Evolutionary conservation across 2,888 invertebrate genomes (phyloP).

Genomic region (Pimpla rufipes): DNA sequence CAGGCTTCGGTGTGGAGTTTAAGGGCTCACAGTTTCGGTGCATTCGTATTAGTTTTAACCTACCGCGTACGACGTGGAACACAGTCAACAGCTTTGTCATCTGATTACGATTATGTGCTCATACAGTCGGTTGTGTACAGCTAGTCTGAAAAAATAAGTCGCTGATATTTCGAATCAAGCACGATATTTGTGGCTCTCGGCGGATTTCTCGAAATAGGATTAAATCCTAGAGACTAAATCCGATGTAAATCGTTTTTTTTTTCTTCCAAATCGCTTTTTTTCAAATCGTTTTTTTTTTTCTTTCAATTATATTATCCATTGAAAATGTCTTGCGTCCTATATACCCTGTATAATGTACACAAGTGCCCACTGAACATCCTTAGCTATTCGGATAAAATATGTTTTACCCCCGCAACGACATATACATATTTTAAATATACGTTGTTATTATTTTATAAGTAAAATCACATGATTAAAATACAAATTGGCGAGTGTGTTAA

Average conservation of each 20-base stretch:
- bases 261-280: not conserved
- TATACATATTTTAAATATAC: constrained; percentile 35
- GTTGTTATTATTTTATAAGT: constrained; percentile 32
- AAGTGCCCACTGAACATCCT: constrained; percentile 12
- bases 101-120: constrained; percentile 42
- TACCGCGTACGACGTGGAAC: constrained; percentile 6
- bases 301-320: not conserved
- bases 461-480: constrained; percentile 56
- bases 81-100: constrained; percentile 19
- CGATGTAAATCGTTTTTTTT: not conserved
- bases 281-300: not conserved
- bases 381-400: constrained; percentile 25
- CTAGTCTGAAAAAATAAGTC: constrained; percentile 49
- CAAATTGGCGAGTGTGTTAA: constrained; percentile 51
- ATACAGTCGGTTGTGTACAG: constrained; percentile 8
- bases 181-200: constrained; percentile 34
- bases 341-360: constrained; percentile 34
- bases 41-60: not conserved
- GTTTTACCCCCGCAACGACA: constrained; percentile 29
- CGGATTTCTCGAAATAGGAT: not conserved
- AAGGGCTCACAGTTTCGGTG: not conserved
- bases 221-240: not conserved
- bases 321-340: constrained; percentile 16
- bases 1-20: not conserved
- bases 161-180: constrained; percentile 37